Percentiles rank a stretch among this genome's conserved stretches.
Conservation (phyloP, 2,888 invertebrate genomes). For the Aleiodes testaceus region DNA sequence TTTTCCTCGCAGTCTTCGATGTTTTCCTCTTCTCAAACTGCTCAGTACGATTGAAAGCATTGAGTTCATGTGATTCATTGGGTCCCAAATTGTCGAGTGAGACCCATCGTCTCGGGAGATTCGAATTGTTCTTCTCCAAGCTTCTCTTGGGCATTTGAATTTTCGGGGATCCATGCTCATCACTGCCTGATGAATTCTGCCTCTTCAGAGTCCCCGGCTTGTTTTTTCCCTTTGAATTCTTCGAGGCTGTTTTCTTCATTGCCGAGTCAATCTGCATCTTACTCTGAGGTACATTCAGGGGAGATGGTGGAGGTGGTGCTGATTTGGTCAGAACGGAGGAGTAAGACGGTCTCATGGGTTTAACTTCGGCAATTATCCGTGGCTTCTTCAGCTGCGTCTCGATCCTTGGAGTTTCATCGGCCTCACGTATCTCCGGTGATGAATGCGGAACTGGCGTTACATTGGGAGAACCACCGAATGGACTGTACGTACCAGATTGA, state of each 20-base stretch:
- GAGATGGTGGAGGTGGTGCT: constrained; percentile 67
- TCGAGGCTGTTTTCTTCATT: constrained; percentile 62
- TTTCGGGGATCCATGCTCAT: constrained; percentile 72
- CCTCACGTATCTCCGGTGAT: constrained; percentile 53
- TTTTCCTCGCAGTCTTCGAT: constrained; percentile 59
- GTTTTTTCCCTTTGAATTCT: constrained; percentile 69
- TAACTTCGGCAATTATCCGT: constrained; percentile 88
- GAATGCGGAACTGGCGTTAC: constrained; percentile 62
- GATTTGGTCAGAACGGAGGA: constrained; percentile 87
- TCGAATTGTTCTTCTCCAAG: constrained; percentile 70
- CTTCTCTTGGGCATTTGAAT: constrained; percentile 66
- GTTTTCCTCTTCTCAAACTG: constrained; percentile 67
- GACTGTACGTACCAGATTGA: constrained; percentile 83
- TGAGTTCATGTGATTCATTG: constrained; percentile 61
- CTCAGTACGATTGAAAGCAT: constrained; percentile 63
- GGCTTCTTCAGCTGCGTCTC: constrained; percentile 74
- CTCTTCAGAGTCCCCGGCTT: constrained; percentile 73
- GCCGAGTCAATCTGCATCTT: constrained; percentile 32
- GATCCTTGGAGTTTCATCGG: constrained; percentile 62
- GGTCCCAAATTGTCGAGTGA: constrained; percentile 70
- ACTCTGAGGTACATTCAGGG: constrained; percentile 52
- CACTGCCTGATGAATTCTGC: constrained; percentile 76
- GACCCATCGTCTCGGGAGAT: constrained; percentile 73
- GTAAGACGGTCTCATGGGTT: constrained; percentile 90
- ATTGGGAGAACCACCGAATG: constrained; percentile 77